These are phyloP conservation scores for Coreius guichenoti DNA, from an alignment of 2,797 vertebrate species.

Conservation along the genomic window DNA sequence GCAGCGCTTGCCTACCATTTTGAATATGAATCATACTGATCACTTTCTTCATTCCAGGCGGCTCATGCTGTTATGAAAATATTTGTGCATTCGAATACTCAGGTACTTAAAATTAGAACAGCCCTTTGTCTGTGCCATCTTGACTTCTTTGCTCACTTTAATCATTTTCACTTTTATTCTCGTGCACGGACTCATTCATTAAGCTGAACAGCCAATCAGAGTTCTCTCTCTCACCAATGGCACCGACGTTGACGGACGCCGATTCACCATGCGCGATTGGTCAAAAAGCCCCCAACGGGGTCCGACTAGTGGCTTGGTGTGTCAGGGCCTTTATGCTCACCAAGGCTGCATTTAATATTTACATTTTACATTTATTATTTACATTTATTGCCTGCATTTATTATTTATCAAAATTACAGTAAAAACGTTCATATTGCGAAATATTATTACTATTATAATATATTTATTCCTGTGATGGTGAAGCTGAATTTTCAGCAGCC, in stretches of 20 bases:
- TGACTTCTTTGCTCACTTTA: not conserved
- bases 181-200: too few relatives aligned
- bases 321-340: not conserved
- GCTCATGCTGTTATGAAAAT: too few relatives aligned
- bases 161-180: not conserved
- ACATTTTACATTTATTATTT: too few relatives aligned
- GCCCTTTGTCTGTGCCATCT: not conserved
- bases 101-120: not conserved
- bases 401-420: not conserved
- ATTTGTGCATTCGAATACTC: not conserved
- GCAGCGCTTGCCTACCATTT: not conserved
- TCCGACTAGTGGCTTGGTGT: not conserved
- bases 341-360: not conserved
- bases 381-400: not conserved
- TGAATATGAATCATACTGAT: not conserved
- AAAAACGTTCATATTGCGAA: not conserved
- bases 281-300: too few relatives aligned
- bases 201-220: too few relatives aligned
- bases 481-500: not conserved
- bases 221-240: not conserved
- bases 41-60: too few relatives aligned
- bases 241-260: too few relatives aligned
- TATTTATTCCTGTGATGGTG: not conserved
- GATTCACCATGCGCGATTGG: too few relatives aligned
- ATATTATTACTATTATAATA: not conserved